These are phyloP conservation scores for Amazona ochrocephala DNA, from an alignment of 2,797 vertebrate genomes.

Conservation along the genomic window DNA sequence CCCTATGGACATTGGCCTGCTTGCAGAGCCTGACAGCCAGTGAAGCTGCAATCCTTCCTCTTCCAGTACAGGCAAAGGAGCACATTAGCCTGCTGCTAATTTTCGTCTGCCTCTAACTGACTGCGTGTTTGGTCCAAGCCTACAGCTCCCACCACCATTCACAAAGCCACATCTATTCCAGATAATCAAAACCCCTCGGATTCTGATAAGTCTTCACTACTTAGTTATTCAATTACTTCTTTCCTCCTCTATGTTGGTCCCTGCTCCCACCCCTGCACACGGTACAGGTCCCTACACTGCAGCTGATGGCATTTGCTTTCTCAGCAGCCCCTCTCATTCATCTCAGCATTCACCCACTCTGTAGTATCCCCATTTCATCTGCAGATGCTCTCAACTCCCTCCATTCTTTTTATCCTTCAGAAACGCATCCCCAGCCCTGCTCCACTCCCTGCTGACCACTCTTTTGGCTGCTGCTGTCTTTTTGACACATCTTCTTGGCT, in stretches of 20 bases:
- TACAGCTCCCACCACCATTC: background rate
- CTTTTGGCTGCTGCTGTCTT: background rate
- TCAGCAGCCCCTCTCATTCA: background rate
- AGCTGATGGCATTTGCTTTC: background rate
- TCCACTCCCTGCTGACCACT: background rate
- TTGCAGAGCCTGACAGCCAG: background rate
- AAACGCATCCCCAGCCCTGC: background rate
- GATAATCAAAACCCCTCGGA: background rate
- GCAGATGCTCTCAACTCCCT: background rate
- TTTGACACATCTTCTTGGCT: constrained; percentile 24
- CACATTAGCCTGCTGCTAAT: background rate
- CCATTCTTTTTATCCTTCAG: background rate
- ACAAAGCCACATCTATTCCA: background rate
- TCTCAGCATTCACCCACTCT: background rate
- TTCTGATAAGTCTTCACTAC: background rate
- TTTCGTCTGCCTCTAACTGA: background rate
- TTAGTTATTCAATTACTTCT: background rate
- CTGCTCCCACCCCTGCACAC: background rate
- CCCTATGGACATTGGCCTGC: rapidly evolving
- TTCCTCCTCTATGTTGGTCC: background rate
- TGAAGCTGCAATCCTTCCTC: background rate
- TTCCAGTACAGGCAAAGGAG: background rate
- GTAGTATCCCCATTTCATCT: background rate
- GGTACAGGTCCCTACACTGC: background rate
- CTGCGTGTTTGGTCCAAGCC: background rate